These are phyloP conservation scores for Morone saxatilis DNA, from an alignment of 2,113 vertebrate species.

Conservation along the genomic window DNA sequence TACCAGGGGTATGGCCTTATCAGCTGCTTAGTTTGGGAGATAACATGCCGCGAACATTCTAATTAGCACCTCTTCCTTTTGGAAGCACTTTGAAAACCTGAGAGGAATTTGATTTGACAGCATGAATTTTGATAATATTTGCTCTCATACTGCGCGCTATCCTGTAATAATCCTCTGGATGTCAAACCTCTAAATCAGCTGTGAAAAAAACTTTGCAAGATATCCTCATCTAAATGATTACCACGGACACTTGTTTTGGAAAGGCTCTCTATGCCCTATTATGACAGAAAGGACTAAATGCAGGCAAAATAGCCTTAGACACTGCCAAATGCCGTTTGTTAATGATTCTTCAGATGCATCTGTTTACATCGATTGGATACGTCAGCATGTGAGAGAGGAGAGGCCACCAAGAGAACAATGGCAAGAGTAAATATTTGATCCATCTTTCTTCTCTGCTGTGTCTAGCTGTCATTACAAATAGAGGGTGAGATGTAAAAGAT, in stretches of 20 bases:
- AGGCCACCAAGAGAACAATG: slow-evolving; percentile 79
- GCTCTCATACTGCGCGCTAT: slow-evolving; percentile 15
- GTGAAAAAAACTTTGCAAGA: slow-evolving; percentile 16
- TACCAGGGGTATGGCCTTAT: slow-evolving; percentile 45
- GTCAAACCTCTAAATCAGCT: slow-evolving; percentile 43
- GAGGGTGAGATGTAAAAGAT: slow-evolving; percentile 64
- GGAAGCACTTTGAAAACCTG: slow-evolving; percentile 17
- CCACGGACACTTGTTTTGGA: not conserved
- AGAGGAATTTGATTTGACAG: slow-evolving; percentile 39
- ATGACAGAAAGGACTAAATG: slow-evolving; percentile 32
- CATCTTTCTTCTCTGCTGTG: slow-evolving; percentile 76
- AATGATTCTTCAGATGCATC: slow-evolving; percentile 69
- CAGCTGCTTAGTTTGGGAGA: slow-evolving; percentile 28
- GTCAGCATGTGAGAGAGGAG: slow-evolving; percentile 62
- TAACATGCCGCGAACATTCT: slow-evolving; percentile 20
- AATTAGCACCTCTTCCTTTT: slow-evolving; percentile 58
- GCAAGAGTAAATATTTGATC: slow-evolving; percentile 84
- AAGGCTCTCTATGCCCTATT: slow-evolving; percentile 11
- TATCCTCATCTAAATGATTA: slow-evolving; percentile 22
- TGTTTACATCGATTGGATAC: slow-evolving; percentile 66
- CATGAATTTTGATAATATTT: slow-evolving; percentile 58
- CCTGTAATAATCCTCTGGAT: slow-evolving; percentile 31
- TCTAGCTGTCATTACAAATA: slow-evolving; percentile 79
- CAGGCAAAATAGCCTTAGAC: slow-evolving; percentile 27
- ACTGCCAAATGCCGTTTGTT: slow-evolving; percentile 62